Conservation (phyloP, 2,797 vertebrate species). For the Scomberomorus guttatus region DNA sequence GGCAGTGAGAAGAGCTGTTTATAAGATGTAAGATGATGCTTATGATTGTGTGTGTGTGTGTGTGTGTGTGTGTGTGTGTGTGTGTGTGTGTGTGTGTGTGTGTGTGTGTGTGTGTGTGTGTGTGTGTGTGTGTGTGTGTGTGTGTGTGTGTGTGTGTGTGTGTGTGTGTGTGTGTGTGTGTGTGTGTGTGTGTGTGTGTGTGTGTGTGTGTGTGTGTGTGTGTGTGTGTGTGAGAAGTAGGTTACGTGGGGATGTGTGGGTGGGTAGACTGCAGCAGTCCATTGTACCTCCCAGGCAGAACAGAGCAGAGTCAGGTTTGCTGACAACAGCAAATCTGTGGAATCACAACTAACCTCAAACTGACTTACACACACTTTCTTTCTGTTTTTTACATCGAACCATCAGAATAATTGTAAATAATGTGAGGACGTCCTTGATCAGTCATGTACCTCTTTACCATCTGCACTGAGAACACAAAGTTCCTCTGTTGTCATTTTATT, state of each 20-base stretch:
- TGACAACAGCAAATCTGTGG: slow-evolving; percentile 60
- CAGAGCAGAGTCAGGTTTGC: slow-evolving; percentile 42
- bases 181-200: slow-evolving; percentile 5
- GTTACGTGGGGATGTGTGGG: not conserved
- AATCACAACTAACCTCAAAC: slow-evolving; percentile 58
- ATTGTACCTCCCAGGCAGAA: slow-evolving; percentile 38
- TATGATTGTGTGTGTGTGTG: slow-evolving; percentile 7
- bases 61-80: not conserved
- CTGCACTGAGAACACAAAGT: not conserved
- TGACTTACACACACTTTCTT: slow-evolving; percentile 1
- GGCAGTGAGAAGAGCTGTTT: slow-evolving; percentile 37
- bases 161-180: slow-evolving; percentile 11
- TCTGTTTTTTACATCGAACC: not conserved
- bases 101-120: slow-evolving; percentile 11
- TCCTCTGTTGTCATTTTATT: not conserved
- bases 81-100: too few species aligned
- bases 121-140: slow-evolving; percentile 5
- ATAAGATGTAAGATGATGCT: slow-evolving; percentile 46
- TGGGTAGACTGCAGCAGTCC: slow-evolving; percentile 55
- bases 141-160: slow-evolving; percentile 7
- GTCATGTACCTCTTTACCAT: not conserved
- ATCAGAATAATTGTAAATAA: slow-evolving; percentile 12
- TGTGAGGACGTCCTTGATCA: not conserved
- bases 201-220: slow-evolving; percentile 9
- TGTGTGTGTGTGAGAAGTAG: not conserved